Evolutionary conservation across 2,888 invertebrate species (phyloP).

Genomic region (Dasysyrphus tricinctus): DNA sequence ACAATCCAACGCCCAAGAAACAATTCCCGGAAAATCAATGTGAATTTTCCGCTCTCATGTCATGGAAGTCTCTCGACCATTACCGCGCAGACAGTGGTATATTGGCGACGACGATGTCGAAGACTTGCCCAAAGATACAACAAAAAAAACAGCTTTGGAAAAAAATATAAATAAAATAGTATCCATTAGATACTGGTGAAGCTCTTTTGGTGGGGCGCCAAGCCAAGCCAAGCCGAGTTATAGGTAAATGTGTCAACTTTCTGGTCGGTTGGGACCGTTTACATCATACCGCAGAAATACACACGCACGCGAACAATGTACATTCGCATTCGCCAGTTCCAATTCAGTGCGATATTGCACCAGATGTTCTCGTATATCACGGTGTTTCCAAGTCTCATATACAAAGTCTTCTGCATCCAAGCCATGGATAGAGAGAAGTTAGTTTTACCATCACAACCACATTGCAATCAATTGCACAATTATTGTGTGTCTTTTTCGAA

Average conservation of each 20-base stretch:
- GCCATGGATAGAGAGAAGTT: not conserved
- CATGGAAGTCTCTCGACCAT: conserved; percentile 57
- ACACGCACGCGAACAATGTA: conserved; percentile 13
- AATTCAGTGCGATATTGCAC: conserved; percentile 74
- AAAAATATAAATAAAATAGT: not conserved
- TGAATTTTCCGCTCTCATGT: conserved; percentile 66
- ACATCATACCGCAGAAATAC: conserved; percentile 57
- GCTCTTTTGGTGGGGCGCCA: conserved; percentile 4
- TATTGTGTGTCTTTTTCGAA: conserved; percentile 57
- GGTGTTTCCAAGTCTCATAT: conserved; percentile 1
- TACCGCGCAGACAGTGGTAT: conserved; percentile 39
- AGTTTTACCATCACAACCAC: conserved; percentile 33
- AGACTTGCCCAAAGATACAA: conserved; percentile 11
- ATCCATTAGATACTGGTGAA: conserved; percentile 27
- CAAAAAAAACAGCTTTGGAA: not conserved
- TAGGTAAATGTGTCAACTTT: conserved; percentile 74
- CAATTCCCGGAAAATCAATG: conserved; percentile 72
- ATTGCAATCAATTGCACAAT: conserved; percentile 60
- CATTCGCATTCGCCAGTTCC: conserved; percentile 56
- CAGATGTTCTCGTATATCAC: conserved; percentile 59
- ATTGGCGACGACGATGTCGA: not conserved
- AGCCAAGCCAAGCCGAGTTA: conserved; percentile 24
- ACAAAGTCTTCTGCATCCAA: conserved; percentile 11
- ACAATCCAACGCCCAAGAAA: conserved; percentile 47
- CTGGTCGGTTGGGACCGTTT: conserved; percentile 69